A percentile compares a stretch with the other conserved stretches of the same genome.
phyloP scores from a whole-genome alignment of 2,113 vertebrate species.

The Dinomys branickii region DNA sequence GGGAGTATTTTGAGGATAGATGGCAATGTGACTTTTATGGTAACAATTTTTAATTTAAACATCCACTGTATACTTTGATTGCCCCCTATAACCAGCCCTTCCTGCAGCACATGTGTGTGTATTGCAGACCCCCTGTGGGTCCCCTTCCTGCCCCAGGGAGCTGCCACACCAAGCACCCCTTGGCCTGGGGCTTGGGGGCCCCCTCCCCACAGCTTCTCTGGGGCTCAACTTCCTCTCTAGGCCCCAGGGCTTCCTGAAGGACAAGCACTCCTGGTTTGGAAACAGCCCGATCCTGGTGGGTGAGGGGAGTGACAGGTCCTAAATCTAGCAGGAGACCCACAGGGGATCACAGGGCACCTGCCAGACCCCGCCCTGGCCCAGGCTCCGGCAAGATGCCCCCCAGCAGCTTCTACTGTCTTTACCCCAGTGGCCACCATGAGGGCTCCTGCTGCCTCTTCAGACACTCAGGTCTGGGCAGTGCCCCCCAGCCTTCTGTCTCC shows the following conservation, averaged over 20 bases:
- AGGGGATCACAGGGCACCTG: background rate
- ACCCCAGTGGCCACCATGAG: accelerated
- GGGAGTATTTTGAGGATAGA: background rate
- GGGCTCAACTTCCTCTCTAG: background rate
- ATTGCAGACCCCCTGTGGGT: background rate
- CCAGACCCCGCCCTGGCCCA: background rate
- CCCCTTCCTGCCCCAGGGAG: background rate
- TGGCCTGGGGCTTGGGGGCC: background rate
- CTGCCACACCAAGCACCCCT: background rate
- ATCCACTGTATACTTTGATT: background rate
- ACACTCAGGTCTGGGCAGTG: background rate
- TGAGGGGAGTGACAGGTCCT: background rate
- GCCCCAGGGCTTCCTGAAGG: background rate
- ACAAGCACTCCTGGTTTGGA: background rate
- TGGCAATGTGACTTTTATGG: background rate
- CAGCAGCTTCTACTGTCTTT: background rate
- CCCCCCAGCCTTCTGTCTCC: background rate
- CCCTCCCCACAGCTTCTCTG: background rate
- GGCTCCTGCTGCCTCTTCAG: no score
- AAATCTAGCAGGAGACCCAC: background rate
- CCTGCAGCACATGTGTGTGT: background rate
- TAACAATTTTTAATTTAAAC: background rate
- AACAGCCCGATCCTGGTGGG: background rate
- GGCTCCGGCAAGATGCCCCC: background rate
- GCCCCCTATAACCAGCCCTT: background rate